phyloP scores from a whole-genome alignment of 2,797 vertebrate species.

The Onychomys leucogaster region DNA sequence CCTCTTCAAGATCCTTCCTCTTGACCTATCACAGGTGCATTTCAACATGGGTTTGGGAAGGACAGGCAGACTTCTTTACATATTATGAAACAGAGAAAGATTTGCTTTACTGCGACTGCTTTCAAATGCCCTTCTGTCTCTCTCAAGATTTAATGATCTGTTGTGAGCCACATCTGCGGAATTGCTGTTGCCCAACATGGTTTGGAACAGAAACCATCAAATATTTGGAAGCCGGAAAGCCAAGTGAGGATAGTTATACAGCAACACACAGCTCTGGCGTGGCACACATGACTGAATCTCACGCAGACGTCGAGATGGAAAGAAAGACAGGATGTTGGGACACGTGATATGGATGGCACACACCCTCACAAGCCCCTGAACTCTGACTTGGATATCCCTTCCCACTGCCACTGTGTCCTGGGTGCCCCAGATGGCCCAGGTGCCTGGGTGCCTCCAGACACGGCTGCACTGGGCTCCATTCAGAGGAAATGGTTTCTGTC shows the following conservation, averaged over 20 bases:
- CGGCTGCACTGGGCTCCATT: slow-evolving; percentile 56
- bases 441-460: slow-evolving; percentile 73
- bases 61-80: neutral
- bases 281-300: neutral
- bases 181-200: slow-evolving; percentile 54
- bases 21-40: neutral
- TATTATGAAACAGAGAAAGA: neutral
- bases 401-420: neutral
- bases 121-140: slow-evolving; percentile 41
- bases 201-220: slow-evolving; percentile 72
- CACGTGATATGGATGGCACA: no score
- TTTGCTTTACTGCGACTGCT: neutral
- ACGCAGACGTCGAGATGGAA: neutral
- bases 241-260: neutral
- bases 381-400: neutral
- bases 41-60: neutral
- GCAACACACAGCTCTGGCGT: neutral
- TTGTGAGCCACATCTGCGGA: slow-evolving; percentile 68
- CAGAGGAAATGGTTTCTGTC: slow-evolving; percentile 77
- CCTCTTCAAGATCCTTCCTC: neutral
- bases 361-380: neutral
- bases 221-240: slow-evolving; percentile 74
- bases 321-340: fast-evolving
- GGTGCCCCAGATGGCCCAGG: neutral
- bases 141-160: slow-evolving; percentile 71